Conservation (phyloP, 1,140 invertebrate genomes). For the Bathynomus jamesi region DNA sequence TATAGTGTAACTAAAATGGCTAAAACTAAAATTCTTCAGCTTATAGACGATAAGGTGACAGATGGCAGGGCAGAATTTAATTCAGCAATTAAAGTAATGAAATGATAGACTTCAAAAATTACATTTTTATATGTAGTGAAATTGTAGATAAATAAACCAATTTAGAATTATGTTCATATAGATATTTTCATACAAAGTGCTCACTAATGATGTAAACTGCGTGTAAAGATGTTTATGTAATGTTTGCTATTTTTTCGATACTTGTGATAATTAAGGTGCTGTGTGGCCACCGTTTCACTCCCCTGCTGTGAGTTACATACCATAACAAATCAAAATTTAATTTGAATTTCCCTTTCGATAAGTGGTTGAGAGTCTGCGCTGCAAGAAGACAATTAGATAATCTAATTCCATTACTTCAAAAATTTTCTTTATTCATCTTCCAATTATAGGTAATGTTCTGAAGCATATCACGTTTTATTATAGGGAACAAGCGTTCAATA, state of each 20-base stretch:
- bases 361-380: background rate
- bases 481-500: background rate
- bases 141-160: background rate
- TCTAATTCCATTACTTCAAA: background rate
- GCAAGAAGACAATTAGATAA: background rate
- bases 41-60: too few species aligned
- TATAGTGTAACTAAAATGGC: conserved; percentile 17
- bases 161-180: background rate
- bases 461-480: background rate
- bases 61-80: too few species aligned
- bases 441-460: background rate
- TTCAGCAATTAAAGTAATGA: conserved; percentile 23
- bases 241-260: conserved; percentile 27
- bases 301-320: conserved; percentile 2
- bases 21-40: too few species aligned
- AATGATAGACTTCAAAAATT: background rate
- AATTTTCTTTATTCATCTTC: background rate
- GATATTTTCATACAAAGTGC: background rate
- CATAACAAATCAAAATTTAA: background rate
- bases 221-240: background rate
- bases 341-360: background rate
- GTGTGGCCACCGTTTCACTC: conserved; percentile 10
- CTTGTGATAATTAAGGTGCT: conserved; percentile 28
- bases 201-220: background rate
- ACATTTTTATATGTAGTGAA: background rate